Percentiles rank a stretch among this genome's conserved stretches.
Evolutionary conservation across 2,113 vertebrate genomes (phyloP).

Genomic region (Suricata suricatta): DNA sequence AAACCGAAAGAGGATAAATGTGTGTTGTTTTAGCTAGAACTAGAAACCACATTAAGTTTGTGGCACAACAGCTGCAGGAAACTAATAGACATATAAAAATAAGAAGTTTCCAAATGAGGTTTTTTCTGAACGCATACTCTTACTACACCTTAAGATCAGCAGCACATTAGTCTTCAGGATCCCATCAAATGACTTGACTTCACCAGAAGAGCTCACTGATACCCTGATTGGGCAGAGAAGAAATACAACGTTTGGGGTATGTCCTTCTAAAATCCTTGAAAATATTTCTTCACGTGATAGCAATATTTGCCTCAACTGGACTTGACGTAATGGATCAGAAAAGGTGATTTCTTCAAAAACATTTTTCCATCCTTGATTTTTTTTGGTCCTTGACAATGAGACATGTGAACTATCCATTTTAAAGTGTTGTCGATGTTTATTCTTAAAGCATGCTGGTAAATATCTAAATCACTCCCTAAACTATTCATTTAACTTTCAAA

Average conservation of each 20-base stretch:
- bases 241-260: not conserved
- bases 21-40: not conserved
- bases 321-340: not conserved
- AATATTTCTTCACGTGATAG: not conserved
- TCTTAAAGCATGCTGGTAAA: not conserved
- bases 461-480: not conserved
- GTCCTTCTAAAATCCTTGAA: not conserved
- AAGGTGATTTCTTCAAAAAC: not conserved
- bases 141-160: not conserved
- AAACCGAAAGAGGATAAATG: not conserved
- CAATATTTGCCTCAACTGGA: not conserved
- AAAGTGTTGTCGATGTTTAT: not conserved
- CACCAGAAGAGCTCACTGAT: not conserved
- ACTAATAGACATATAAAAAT: not conserved
- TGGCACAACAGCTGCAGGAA: not conserved
- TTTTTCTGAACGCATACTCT: not conserved
- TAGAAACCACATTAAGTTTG: not conserved
- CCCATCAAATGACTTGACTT: not conserved
- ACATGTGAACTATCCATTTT: not conserved
- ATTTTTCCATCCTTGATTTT: not conserved
- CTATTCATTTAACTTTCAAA: not conserved
- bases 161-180: fast-evolving
- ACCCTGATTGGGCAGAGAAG: not conserved
- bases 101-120: not conserved
- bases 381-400: not conserved